phyloP scores from a whole-genome alignment of 2,888 invertebrate genomes.

The Dicyrtomina minuta region DNA sequence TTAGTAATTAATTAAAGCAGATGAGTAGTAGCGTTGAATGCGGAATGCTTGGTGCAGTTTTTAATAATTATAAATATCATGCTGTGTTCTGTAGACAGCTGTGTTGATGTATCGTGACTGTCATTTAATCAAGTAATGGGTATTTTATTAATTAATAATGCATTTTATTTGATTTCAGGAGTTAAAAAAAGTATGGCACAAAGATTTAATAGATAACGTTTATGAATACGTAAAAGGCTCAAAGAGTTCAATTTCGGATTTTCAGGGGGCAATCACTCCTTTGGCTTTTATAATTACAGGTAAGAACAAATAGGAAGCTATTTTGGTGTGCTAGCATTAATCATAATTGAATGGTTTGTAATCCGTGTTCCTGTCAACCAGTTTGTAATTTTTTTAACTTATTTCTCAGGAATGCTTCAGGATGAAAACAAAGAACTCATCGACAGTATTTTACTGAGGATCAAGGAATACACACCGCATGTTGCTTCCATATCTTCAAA shows the following conservation, averaged over 20 bases:
- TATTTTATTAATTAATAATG: too few species aligned
- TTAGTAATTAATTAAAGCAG: too few species aligned
- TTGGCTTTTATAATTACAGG: slow-evolving; percentile 38
- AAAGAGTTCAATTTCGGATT: neutral
- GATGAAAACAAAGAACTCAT: slow-evolving; percentile 40
- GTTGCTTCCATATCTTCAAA: slow-evolving; percentile 33
- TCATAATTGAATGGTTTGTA: neutral
- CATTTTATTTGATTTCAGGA: slow-evolving; percentile 8
- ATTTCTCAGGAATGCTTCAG: slow-evolving; percentile 32
- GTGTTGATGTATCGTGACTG: too few species aligned
- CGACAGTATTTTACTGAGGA: slow-evolving; percentile 23
- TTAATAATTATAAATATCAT: too few species aligned
- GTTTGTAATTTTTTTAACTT: slow-evolving; percentile 7
- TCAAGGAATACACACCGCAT: slow-evolving; percentile 20
- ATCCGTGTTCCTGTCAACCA: neutral
- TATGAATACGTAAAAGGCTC: slow-evolving; percentile 16
- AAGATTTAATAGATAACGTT: slow-evolving; percentile 3
- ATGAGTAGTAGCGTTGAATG: too few species aligned
- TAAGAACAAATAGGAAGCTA: too few species aligned
- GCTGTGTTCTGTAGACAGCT: too few species aligned
- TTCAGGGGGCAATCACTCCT: slow-evolving; percentile 29
- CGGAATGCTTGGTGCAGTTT: too few species aligned
- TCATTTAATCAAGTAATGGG: too few species aligned
- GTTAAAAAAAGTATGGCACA: slow-evolving; percentile 30
- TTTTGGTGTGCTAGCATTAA: too few species aligned